phyloP scores from a whole-genome alignment of 2,113 vertebrate species.

The Hippopotamus amphibius region DNA sequence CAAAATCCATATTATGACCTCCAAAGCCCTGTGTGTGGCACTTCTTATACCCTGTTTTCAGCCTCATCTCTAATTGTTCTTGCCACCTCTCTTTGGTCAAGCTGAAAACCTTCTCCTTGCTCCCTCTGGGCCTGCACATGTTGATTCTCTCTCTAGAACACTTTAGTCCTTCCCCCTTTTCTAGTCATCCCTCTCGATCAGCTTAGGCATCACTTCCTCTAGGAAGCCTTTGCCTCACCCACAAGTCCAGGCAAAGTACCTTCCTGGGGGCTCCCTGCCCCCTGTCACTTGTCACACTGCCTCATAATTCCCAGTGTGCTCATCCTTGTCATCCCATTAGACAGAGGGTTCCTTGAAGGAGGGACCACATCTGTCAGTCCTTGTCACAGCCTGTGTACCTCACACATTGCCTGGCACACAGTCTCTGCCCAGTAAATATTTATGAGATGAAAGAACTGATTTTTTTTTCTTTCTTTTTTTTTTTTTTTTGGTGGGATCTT shows the following conservation, averaged over 20 bases:
- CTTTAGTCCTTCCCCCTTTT: neutral
- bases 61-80: neutral
- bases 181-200: neutral
- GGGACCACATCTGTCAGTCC: neutral
- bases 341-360: neutral
- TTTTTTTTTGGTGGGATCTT: too few species aligned
- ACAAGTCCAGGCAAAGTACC: neutral
- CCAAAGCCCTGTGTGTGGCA: neutral
- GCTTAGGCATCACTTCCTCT: neutral
- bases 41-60: neutral
- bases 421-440: constrained; percentile 44
- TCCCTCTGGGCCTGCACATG: neutral
- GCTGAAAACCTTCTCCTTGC: neutral
- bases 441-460: neutral
- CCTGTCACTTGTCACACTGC: neutral
- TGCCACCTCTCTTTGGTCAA: neutral
- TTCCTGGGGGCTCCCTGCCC: neutral
- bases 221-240: neutral
- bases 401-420: neutral
- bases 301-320: neutral
- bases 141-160: neutral
- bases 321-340: neutral
- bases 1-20: neutral
- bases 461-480: neutral
- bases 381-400: neutral